A percentile compares a stretch with the other conserved stretches of the same genome.
These are phyloP conservation scores for Potamarius usumacintae DNA, from an alignment of 2,113 vertebrate species.

Conservation along the genomic window DNA sequence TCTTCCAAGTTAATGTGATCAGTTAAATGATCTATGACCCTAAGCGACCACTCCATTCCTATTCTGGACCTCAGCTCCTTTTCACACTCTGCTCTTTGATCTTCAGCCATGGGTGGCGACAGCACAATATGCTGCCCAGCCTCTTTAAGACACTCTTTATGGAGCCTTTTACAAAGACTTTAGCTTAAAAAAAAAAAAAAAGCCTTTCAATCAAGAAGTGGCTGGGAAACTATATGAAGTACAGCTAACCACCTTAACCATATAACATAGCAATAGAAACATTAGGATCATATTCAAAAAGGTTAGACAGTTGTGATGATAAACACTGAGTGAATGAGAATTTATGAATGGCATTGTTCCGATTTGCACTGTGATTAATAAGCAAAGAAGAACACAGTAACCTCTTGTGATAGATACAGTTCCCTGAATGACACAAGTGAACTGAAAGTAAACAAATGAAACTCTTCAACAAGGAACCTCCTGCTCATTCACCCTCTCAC, in stretches of 20 bases:
- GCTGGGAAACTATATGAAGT: conserved; percentile 7
- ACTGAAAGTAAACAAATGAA: conserved; percentile 13
- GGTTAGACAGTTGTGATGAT: background rate
- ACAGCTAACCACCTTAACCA: background rate
- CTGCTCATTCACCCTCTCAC: conserved; percentile 16
- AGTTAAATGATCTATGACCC: conserved; percentile 67
- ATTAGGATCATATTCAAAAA: background rate
- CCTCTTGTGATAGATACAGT: conserved; percentile 13
- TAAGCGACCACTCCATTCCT: conserved; percentile 22
- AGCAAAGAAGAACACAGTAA: conserved; percentile 7
- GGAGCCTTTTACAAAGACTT: conserved; percentile 41
- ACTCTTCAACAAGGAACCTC: conserved; percentile 4
- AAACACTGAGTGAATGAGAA: background rate
- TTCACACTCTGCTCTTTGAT: conserved; percentile 50
- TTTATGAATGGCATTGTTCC: background rate
- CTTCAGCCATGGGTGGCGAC: conserved; percentile 48
- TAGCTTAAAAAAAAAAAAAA: conserved; percentile 6
- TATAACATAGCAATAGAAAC: background rate
- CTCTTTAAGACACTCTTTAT: conserved; percentile 30
- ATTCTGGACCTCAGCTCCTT: conserved; percentile 39
- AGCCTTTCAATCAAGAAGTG: background rate
- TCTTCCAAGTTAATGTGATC: conserved; percentile 67
- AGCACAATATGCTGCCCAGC: conserved; percentile 30
- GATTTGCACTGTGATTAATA: background rate
- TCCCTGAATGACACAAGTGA: conserved; percentile 19